Base-by-base conservation (phyloP, 2,113 vertebrate genomes). In the Pyrgilauda ruficollis region DNA sequence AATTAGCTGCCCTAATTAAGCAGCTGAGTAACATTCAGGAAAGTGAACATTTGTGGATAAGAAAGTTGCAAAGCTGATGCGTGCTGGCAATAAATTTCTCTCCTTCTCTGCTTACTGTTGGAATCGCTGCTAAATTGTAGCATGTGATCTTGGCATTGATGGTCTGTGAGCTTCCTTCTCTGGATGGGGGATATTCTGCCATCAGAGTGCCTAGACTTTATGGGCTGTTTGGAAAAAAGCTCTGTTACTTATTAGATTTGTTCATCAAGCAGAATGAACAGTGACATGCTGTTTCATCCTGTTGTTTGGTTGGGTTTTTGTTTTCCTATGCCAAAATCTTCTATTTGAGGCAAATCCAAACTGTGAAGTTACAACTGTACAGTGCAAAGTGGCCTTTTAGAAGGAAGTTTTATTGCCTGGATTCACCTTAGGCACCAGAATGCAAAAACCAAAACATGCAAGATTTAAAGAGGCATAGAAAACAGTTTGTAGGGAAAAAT, bases 1-100 rank as follows among this genome's bases (percentile, higher is more conserved):
- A 97, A 96, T 91, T 94, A 84, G 52, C 58, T 91, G 74, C 91
- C 78, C 84, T 76, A 83, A 85, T 96, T 89, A 95, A 82, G 70
- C 74, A 77, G 81, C 84, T 79, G 91, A 91, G 62, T 74, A 90
- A 73, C 2, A 1, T 53, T 73, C 16, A 43, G 91, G 87, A 93
- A 93, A 56, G 78, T 89, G 86, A 87, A 93, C 0, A 9, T n/a
- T 82, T 76, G 15, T 0, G 0, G 61, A 87, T 89, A 31, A 85
- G 66, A 89, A 82, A 62, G 43, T 22, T 62, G 55, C 20, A 66
- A 77, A 89, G 81, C 67, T 69, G 41, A 62, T 94, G 63, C 72
- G 47, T 83, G 46, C 70, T 90, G 93, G 46, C 1, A 4, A 37
- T 66, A 66, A 88, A 83, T 83, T 94, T 85, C 33, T 73, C 46